These are phyloP conservation scores for Pseudopipra pipra DNA, from an alignment of 2,113 vertebrate species.

Conservation along the genomic window DNA sequence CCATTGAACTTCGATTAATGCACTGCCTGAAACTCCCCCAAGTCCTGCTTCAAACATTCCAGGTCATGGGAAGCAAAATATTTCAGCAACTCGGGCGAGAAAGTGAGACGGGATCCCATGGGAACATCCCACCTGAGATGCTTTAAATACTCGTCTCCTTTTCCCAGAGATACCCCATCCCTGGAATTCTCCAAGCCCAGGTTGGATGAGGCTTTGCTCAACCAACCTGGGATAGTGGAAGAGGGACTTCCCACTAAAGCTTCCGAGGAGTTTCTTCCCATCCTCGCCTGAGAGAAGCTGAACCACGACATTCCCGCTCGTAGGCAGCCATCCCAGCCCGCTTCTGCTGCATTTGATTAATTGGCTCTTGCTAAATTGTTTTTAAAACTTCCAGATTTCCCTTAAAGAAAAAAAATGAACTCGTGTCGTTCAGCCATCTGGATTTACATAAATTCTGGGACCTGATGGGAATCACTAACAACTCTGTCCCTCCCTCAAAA, in stretches of 20 bases:
- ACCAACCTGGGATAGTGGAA: rapidly evolving
- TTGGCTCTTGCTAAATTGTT: constrained; percentile 16
- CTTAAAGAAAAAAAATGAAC: background rate
- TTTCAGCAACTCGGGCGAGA: background rate
- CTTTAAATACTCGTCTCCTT: too few relatives aligned
- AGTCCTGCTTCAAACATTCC: rapidly evolving
- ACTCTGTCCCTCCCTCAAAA: background rate
- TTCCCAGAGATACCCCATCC: background rate
- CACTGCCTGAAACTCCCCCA: background rate
- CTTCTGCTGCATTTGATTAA: constrained; percentile 32
- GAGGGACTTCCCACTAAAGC: background rate
- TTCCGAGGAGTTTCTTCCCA: background rate
- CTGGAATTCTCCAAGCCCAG: background rate
- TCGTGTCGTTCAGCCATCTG: constrained; percentile 12
- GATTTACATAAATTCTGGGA: background rate
- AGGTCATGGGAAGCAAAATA: rapidly evolving
- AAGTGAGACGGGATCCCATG: rapidly evolving
- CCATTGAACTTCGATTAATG: background rate
- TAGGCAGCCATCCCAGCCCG: background rate
- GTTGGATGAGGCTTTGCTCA: background rate
- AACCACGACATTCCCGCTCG: background rate
- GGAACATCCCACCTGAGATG: rapidly evolving
- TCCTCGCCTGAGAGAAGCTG: background rate
- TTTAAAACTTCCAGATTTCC: constrained; percentile 45
- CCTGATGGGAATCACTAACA: background rate